phyloP scores from a whole-genome alignment of 2,888 invertebrate species.

The Phyto melanocephala region DNA sequence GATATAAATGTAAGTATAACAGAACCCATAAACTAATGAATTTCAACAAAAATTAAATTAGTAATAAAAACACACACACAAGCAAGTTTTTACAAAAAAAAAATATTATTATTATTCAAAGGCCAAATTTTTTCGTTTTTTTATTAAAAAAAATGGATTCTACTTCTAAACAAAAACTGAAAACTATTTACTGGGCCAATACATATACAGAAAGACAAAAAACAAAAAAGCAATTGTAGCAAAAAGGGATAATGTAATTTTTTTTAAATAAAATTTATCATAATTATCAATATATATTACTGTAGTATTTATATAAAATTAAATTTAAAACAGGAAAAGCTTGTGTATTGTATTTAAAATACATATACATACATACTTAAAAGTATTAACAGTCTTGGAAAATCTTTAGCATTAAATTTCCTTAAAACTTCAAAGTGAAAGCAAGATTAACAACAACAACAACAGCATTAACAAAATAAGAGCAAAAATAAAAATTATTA shows the following conservation, averaged over 20 bases:
- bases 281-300: constrained; percentile 16
- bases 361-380: background rate
- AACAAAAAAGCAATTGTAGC: constrained; percentile 68
- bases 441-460: background rate
- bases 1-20: constrained; percentile 55
- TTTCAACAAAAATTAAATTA: constrained; percentile 46
- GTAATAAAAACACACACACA: background rate
- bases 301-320: constrained; percentile 30
- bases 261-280: constrained; percentile 41
- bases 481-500: too few species aligned
- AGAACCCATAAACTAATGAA: constrained; percentile 62
- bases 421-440: constrained; percentile 11
- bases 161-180: constrained; percentile 32
- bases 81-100: background rate
- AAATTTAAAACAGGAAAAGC: constrained; percentile 26
- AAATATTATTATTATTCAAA: constrained; percentile 12
- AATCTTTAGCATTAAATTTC: constrained; percentile 56
- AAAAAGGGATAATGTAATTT: constrained; percentile 59
- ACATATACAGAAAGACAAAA: constrained; percentile 48
- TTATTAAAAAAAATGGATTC: constrained; percentile 24
- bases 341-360: constrained; percentile 25
- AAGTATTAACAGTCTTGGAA: background rate
- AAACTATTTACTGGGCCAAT: constrained; percentile 46
- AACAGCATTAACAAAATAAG: too few species aligned
- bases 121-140: background rate